Evolutionary conservation across 2,113 vertebrate genomes (phyloP), one percentile per base, ranked within the genome.

Genomic region (Apus apus): DNA sequence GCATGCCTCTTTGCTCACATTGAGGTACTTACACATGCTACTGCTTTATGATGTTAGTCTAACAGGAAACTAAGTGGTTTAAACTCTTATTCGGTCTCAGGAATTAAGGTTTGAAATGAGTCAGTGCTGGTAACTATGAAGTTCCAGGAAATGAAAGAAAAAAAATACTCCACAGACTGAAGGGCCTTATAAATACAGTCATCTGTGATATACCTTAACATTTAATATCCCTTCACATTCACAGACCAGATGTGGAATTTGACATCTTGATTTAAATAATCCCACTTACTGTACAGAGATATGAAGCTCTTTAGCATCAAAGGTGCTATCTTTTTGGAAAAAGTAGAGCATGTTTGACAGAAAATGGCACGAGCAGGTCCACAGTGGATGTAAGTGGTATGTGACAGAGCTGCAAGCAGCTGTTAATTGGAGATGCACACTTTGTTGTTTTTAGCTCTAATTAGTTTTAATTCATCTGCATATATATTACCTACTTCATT

Each of bases 401-500:
- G 8, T 27, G 88, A 71, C 50, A 95, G 53, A 87, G 70, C 30
- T 93, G 77, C 70, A 78, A 4, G 40, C 29, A 87, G 96, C 85
- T 17, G 6, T 87, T 84, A 96, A 38, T 38, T 38, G 38, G 85
- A 79, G 9, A 21, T 4, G 72, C 57, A 86, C 27, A 81, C 71
- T 75, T 70, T 54, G 61, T 34, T 93, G 66, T 4, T 18, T 90
- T 96, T 87, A 65, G 46, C 51, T 71, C 88, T 93, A 90, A 88
- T 92, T 81, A 89, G 26, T 40, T 90, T 92, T 67, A 88, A 82
- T 88, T 62, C 40, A 91, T 72, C 34, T 94, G 72, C 86, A 96
- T 85, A 85, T 75, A 68, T 60, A 93, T 95, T 58, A 90, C 66
- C 48, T 86, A 32, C 62, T 85, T 84, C 92, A 71, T 74, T 93